These are phyloP conservation scores for Drosophila nigromelanica DNA, from an alignment of 1,140 invertebrate species.

Conservation along the genomic window DNA sequence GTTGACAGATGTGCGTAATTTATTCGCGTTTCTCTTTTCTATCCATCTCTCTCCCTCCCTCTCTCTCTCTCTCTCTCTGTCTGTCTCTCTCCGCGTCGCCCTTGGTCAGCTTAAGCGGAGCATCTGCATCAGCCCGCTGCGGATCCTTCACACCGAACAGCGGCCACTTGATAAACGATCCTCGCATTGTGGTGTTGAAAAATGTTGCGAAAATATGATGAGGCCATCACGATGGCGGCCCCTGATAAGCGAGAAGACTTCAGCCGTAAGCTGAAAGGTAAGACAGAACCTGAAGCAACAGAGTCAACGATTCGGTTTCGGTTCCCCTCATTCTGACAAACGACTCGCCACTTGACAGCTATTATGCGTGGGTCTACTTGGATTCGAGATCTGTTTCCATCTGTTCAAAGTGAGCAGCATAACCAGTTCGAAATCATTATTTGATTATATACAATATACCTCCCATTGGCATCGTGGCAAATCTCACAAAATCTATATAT, in stretches of 20 bases:
- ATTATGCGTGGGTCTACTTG: not conserved
- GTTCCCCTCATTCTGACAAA: conserved; percentile 21
- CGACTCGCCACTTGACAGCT: conserved; percentile 13
- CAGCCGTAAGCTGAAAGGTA: conserved; percentile 3
- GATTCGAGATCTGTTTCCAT: not conserved
- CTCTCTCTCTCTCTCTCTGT: conserved; percentile 9
- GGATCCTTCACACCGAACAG: conserved; percentile 38
- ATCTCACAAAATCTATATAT: too few relatives aligned
- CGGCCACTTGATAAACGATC: conserved; percentile 66
- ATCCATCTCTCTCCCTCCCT: conserved; percentile 2
- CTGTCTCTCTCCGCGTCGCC: conserved; percentile 6
- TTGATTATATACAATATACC: too few relatives aligned
- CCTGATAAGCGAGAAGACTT: conserved; percentile 44
- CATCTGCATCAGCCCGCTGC: conserved; percentile 2
- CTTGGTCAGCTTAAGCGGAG: conserved; percentile 1
- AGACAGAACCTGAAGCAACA: not conserved
- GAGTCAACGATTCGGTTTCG: conserved; percentile 8
- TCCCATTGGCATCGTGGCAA: too few relatives aligned
- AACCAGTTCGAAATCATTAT: too few relatives aligned
- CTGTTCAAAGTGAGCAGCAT: too few relatives aligned
- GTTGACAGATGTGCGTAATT: conserved; percentile 84
- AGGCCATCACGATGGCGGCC: conserved; percentile 73
- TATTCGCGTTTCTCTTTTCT: conserved; percentile 66
- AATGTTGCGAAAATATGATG: conserved; percentile 77
- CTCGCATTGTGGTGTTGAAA: conserved; percentile 75